These are phyloP conservation scores for Ceratoteleas bidentatus DNA, from an alignment of 1,140 invertebrate genomes.

Conservation along the genomic window DNA sequence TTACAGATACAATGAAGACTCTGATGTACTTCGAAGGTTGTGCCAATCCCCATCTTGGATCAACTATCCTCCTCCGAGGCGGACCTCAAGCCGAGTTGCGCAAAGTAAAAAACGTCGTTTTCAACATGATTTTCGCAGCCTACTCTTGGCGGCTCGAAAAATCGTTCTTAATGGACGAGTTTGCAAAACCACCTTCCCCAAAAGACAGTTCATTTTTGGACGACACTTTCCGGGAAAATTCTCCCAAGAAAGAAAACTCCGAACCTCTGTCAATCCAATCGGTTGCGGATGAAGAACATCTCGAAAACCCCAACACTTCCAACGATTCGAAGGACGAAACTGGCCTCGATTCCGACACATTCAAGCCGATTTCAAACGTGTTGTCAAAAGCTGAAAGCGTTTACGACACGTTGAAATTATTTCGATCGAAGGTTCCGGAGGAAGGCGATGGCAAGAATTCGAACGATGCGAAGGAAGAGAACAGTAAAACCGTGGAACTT, in stretches of 20 bases:
- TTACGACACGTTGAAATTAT: slow-evolving; percentile 78
- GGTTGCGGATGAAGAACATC: neutral
- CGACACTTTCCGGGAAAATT: slow-evolving; percentile 72
- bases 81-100: slow-evolving; percentile 88
- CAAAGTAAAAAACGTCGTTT: slow-evolving; percentile 91
- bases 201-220: slow-evolving; percentile 79
- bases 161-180: slow-evolving; percentile 93
- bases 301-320: neutral
- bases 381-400: slow-evolving; percentile 70
- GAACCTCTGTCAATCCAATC: neutral
- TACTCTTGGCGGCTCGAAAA: slow-evolving; percentile 96
- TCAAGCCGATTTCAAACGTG: slow-evolving; percentile 72
- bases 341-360: slow-evolving; percentile 53
- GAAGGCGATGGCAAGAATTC: slow-evolving; percentile 68
- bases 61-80: slow-evolving; percentile 94
- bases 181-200: slow-evolving; percentile 85
- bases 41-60: slow-evolving; percentile 90
- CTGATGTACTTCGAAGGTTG: slow-evolving; percentile 97
- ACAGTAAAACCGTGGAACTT: slow-evolving; percentile 63
- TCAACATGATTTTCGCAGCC: slow-evolving; percentile 91
- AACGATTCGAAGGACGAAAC: slow-evolving; percentile 19
- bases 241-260: slow-evolving; percentile 53
- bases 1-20: slow-evolving; percentile 87
- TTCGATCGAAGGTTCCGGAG: slow-evolving; percentile 72
- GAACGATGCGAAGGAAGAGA: slow-evolving; percentile 33